Evolutionary conservation across 2,888 invertebrate species (phyloP).

Genomic region (Clepsis dumicolana): DNA sequence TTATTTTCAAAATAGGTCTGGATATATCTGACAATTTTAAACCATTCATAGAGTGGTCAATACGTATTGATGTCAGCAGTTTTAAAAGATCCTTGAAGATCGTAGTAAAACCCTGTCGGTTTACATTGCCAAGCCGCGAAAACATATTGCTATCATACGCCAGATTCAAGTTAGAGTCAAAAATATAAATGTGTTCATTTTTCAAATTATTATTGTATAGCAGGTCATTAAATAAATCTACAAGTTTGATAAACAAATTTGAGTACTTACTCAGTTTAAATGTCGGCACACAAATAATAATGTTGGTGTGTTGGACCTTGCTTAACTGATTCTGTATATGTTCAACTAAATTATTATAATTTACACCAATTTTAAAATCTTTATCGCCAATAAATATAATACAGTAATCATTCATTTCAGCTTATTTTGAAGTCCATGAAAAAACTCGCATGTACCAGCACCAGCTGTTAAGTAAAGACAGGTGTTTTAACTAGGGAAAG

Average conservation of each 20-base stretch:
- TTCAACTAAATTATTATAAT: not conserved
- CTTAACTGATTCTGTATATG: not conserved
- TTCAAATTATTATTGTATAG: not conserved
- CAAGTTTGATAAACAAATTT: not conserved
- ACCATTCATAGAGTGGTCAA: no score
- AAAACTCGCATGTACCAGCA: conserved; percentile 1
- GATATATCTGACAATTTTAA: no score
- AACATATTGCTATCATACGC: not conserved
- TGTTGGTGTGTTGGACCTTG: conserved; percentile 6
- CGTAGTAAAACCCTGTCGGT: no score
- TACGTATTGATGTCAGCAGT: no score
- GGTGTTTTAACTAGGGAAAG: not conserved
- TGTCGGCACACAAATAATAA: conserved; percentile 2
- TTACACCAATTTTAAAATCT: conserved; percentile 7
- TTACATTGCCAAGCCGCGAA: no score
- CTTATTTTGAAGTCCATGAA: conserved; percentile 3
- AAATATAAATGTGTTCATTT: not conserved
- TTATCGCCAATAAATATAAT: conserved; percentile 12
- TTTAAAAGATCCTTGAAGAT: no score
- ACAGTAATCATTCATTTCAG: not conserved
- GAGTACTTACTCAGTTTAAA: not conserved
- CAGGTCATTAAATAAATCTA: not conserved
- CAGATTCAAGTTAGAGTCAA: not conserved
- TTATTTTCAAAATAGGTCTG: no score
- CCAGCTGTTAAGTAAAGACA: conserved; percentile 10